Evolutionary conservation across 2,113 vertebrate species (phyloP).

Genomic region (Coreoperca whiteheadi): DNA sequence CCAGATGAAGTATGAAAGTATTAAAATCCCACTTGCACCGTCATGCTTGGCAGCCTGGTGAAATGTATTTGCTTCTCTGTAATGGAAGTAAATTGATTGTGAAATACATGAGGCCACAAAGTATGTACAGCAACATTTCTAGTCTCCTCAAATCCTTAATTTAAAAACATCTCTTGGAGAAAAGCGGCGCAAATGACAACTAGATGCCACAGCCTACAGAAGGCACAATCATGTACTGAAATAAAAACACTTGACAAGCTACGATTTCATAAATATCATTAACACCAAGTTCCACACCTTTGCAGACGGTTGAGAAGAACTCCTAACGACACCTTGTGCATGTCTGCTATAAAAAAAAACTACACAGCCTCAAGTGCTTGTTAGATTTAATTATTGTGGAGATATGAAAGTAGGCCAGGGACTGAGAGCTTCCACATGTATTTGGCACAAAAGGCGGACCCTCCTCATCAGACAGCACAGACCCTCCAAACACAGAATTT

Average conservation of each 20-base stretch:
- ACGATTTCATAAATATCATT: constrained; percentile 24
- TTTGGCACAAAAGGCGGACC: constrained; percentile 57
- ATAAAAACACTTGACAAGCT: constrained; percentile 20
- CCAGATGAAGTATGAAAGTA: constrained; percentile 2
- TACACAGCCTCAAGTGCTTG: constrained; percentile 62
- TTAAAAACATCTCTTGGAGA: neutral
- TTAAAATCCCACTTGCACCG: constrained; percentile 10
- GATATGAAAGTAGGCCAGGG: constrained; percentile 79
- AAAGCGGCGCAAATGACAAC: neutral
- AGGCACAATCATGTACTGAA: neutral
- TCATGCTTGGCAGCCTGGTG: constrained; percentile 3
- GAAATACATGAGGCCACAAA: neutral
- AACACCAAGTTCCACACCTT: constrained; percentile 51
- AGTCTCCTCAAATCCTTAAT: constrained; percentile 1
- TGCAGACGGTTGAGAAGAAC: constrained; percentile 9
- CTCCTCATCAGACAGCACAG: constrained; percentile 39
- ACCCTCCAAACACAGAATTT: constrained; percentile 31
- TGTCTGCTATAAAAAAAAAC: constrained; percentile 40
- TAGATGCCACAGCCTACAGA: neutral
- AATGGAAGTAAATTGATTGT: constrained; percentile 6
- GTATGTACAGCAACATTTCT: neutral
- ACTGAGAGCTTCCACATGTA: constrained; percentile 42
- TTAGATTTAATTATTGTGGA: constrained; percentile 79
- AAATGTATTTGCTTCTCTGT: constrained; percentile 13
- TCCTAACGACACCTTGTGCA: constrained; percentile 12